These are phyloP conservation scores for Casuarius casuarius DNA, from an alignment of 2,113 vertebrate genomes.

Conservation along the genomic window DNA sequence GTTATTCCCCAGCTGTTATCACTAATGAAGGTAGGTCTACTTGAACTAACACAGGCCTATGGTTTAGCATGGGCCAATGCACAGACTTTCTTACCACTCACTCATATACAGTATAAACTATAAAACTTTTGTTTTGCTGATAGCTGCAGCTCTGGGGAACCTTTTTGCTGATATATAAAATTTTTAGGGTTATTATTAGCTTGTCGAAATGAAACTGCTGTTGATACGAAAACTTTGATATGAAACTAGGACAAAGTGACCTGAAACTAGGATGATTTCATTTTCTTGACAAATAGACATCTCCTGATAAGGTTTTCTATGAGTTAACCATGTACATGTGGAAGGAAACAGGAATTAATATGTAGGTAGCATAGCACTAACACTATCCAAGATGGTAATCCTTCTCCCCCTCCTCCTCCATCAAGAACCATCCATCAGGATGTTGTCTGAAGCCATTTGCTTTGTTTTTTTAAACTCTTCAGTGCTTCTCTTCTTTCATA, in stretches of 20 bases:
- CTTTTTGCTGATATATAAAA: not conserved
- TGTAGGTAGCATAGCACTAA: not conserved
- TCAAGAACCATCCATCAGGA: not conserved
- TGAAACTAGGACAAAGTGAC: not conserved
- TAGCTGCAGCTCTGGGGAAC: not conserved
- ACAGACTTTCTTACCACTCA: not conserved
- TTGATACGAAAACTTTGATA: not conserved
- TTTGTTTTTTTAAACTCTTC: not conserved
- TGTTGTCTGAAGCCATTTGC: not conserved
- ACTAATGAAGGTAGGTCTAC: not conserved
- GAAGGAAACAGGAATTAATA: not conserved
- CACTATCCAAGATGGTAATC: not conserved
- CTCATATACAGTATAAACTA: not conserved
- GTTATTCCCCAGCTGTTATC: rapidly evolving
- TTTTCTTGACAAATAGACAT: not conserved
- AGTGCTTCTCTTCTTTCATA: not conserved
- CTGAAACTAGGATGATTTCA: not conserved
- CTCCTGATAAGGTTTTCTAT: not conserved
- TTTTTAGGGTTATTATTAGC: not conserved
- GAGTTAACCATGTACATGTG: not conserved
- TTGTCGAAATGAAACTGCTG: not conserved
- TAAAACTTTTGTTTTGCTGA: not conserved
- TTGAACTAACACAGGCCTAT: not conserved
- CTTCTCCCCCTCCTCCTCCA: not conserved
- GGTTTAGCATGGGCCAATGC: not conserved